Conservation (phyloP, 2,888 invertebrate species). For the Bombylius major region DNA sequence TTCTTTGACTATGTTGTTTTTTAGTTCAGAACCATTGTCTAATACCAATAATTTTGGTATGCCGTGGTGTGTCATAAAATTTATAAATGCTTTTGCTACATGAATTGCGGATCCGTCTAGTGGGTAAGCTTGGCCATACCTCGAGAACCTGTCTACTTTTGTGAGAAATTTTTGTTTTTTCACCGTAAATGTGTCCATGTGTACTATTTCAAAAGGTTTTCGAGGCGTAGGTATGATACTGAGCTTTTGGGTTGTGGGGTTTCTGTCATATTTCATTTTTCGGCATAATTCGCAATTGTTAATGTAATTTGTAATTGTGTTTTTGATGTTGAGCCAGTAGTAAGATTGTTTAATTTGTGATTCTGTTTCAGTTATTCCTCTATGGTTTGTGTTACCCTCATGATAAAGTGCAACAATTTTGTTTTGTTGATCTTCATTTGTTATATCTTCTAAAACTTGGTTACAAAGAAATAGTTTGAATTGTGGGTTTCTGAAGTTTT, state of each 20-base stretch:
- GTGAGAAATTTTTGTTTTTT: conserved; percentile 1
- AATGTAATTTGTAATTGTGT: background rate
- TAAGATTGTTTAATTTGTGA: background rate
- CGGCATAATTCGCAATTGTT: background rate
- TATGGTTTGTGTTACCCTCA: background rate
- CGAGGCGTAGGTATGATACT: background rate
- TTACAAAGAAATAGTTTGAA: background rate
- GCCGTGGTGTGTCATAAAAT: background rate
- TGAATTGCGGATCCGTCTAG: background rate
- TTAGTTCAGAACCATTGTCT: background rate
- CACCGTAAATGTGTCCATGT: background rate
- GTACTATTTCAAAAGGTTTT: conserved; percentile 29
- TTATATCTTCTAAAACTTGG: too few species aligned
- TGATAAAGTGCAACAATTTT: background rate
- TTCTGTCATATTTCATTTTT: background rate
- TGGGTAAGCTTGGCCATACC: background rate
- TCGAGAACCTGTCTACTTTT: background rate
- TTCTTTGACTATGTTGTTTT: background rate
- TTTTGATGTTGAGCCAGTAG: background rate
- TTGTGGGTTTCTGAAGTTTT: too few species aligned
- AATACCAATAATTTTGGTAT: background rate
- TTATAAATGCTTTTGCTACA: background rate
- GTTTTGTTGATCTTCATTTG: background rate
- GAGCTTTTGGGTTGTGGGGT: background rate
- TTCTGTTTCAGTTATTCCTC: background rate